A percentile compares a stretch with the other conserved stretches of the same genome.
Conservation (phyloP, 2,113 vertebrate species). For the Cynoglossus semilaevis region DNA sequence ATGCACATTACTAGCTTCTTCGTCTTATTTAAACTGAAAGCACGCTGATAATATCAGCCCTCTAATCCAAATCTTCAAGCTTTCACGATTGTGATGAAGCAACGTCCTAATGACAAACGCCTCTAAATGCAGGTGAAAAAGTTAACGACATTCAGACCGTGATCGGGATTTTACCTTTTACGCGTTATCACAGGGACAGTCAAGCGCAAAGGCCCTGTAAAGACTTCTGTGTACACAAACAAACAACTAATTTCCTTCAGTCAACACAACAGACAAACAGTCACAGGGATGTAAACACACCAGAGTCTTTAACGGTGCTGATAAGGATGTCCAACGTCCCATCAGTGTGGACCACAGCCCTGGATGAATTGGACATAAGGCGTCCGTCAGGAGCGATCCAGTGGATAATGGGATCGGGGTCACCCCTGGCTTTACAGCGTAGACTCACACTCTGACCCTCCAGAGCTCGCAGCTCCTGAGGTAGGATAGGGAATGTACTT, state of each 20-base stretch:
- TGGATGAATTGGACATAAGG: slow-evolving; percentile 93
- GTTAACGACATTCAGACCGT: not conserved
- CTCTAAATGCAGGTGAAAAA: not conserved
- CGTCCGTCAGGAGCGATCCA: slow-evolving; percentile 98
- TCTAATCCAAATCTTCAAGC: too few relatives aligned
- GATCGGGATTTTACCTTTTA: slow-evolving; percentile 12
- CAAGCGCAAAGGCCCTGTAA: slow-evolving; percentile 30
- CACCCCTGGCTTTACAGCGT: slow-evolving; percentile 92
- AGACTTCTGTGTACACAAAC: slow-evolving; percentile 22
- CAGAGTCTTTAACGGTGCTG: slow-evolving; percentile 94
- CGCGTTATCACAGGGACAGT: slow-evolving; percentile 33
- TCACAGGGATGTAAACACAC: slow-evolving; percentile 54
- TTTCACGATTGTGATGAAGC: not conserved
- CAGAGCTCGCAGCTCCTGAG: slow-evolving; percentile 86
- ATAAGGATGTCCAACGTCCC: slow-evolving; percentile 96
- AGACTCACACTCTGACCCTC: slow-evolving; percentile 93
- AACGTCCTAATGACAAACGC: not conserved
- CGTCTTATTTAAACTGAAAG: too few relatives aligned
- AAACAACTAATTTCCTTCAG: slow-evolving; percentile 52
- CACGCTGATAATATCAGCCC: too few relatives aligned
- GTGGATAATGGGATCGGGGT: slow-evolving; percentile 94
- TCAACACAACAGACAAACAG: slow-evolving; percentile 37
- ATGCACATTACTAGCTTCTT: too few relatives aligned
- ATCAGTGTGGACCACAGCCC: slow-evolving; percentile 87
- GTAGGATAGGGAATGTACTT: slow-evolving; percentile 5